These are phyloP conservation scores for Apeira syringaria DNA, from an alignment of 2,888 invertebrate species.

Conservation along the genomic window DNA sequence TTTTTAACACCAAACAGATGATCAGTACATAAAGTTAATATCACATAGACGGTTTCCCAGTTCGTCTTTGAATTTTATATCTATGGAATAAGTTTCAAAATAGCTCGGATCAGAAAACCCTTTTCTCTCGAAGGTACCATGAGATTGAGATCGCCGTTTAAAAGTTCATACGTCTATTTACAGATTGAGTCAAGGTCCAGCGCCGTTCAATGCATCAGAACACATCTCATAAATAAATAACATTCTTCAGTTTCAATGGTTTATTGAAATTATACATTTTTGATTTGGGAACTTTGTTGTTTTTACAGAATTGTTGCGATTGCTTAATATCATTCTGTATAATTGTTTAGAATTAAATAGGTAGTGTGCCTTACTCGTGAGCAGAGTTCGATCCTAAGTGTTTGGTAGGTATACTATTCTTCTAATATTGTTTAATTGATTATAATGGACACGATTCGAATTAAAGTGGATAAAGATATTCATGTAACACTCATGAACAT, in stretches of 20 bases:
- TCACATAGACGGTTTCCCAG: background rate
- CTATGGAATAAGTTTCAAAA: conserved; percentile 1
- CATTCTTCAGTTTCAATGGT: conserved; percentile 22
- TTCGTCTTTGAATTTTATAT: background rate
- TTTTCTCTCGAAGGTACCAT: conserved; percentile 9
- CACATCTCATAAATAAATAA: conserved; percentile 41
- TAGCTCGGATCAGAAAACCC: conserved; percentile 1
- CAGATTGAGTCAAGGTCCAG: conserved; percentile 60
- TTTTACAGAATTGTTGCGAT: no score
- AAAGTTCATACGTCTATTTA: conserved; percentile 55
- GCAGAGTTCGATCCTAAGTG: no score
- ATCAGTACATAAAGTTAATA: conserved; percentile 2
- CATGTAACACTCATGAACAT: no score
- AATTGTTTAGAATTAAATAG: no score
- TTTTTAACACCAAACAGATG: conserved; percentile 31
- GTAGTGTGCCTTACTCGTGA: no score
- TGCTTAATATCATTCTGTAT: no score
- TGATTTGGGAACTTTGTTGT: conserved; percentile 4
- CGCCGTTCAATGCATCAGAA: conserved; percentile 28
- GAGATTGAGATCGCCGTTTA: conserved; percentile 32
- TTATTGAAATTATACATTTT: conserved; percentile 15
- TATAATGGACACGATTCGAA: no score
- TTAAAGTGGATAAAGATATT: no score
- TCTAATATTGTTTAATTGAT: no score
- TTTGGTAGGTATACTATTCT: no score